Conservation (phyloP, 2,113 vertebrate genomes). For the Ailurus styani region DNA sequence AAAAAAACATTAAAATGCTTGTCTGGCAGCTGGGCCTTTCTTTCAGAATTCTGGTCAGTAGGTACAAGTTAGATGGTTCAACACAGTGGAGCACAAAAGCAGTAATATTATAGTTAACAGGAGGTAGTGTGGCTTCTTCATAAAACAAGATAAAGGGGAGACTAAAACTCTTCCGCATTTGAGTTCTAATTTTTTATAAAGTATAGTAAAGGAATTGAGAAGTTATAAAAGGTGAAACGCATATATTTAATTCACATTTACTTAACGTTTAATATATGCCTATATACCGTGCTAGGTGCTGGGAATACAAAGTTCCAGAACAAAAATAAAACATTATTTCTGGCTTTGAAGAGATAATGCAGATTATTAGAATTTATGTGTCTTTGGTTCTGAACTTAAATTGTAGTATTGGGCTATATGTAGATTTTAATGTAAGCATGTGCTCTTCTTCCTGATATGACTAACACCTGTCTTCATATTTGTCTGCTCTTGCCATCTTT, state of each 20-base stretch:
- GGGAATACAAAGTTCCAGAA: not conserved
- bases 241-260: not conserved
- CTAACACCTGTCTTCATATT: not conserved
- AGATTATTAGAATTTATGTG: not conserved
- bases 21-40: not conserved
- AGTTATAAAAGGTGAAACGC: not conserved
- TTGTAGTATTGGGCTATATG: not conserved
- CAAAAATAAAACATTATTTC: not conserved
- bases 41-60: not conserved
- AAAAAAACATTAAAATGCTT: not conserved
- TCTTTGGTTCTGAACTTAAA: not conserved
- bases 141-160: not conserved
- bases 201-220: not conserved
- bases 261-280: not conserved
- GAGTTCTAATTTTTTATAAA: not conserved
- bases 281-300: not conserved
- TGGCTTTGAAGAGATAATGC: not conserved
- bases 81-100: not conserved
- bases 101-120: not conserved
- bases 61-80: not conserved
- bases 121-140: not conserved
- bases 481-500: conserved; percentile 42
- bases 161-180: not conserved
- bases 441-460: not conserved
- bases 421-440: not conserved